These are phyloP conservation scores for Calephelis perditalis DNA, from an alignment of 2,888 invertebrate species.

Conservation along the genomic window DNA sequence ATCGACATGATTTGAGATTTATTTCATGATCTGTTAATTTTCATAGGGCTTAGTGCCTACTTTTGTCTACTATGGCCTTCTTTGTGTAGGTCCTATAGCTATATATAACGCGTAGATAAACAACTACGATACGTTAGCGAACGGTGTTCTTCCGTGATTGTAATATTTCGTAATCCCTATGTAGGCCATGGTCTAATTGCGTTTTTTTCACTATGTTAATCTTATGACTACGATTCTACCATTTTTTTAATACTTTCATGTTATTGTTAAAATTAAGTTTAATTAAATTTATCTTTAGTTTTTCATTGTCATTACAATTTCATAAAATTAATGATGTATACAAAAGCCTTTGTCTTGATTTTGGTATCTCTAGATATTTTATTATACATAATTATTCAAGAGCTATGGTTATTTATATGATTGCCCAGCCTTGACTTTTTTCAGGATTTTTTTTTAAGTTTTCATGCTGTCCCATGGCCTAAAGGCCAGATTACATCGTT, in stretches of 20 bases:
- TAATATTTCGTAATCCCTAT: constrained; percentile 70
- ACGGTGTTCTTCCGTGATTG: constrained; percentile 63
- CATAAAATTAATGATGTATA: neutral
- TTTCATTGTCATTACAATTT: neutral
- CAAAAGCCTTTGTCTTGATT: constrained; percentile 3
- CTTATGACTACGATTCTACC: constrained; percentile 17
- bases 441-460: too few relatives aligned
- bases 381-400: too few relatives aligned
- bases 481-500: too few relatives aligned
- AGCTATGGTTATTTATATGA: too few relatives aligned
- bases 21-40: neutral
- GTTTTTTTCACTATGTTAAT: constrained; percentile 47
- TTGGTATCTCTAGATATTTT: too few relatives aligned
- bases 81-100: constrained; percentile 62
- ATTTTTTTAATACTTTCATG: constrained; percentile 6
- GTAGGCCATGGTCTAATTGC: constrained; percentile 75
- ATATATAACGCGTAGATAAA: constrained; percentile 68
- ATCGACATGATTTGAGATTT: neutral
- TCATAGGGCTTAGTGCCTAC: constrained; percentile 8
- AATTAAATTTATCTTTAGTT: neutral
- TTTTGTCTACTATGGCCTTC: constrained; percentile 32
- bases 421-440: too few relatives aligned
- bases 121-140: constrained; percentile 52
- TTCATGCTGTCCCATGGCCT: too few relatives aligned
- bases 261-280: constrained; percentile 17